Percentiles rank a stretch among this genome's conserved stretches.
Conservation (phyloP, 1,140 invertebrate genomes). For the Tribolium castaneum region DNA sequence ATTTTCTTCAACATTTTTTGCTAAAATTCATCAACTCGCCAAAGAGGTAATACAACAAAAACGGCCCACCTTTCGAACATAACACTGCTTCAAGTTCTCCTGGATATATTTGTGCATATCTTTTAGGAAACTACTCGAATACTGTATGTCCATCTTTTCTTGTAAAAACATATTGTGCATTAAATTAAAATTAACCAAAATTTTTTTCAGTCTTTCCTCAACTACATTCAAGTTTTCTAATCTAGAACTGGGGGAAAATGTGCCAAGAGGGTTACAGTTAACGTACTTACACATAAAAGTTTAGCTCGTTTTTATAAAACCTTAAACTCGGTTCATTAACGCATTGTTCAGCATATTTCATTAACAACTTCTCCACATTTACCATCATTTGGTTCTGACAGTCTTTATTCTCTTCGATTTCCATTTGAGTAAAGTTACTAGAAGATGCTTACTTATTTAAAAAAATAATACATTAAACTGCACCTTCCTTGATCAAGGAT, state of each 20-base stretch:
- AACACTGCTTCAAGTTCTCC: constrained; percentile 44
- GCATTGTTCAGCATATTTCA: constrained; percentile 43
- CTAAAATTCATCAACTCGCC: not conserved
- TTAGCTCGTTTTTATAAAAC: constrained; percentile 33
- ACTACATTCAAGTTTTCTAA: constrained; percentile 14
- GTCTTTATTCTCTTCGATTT: constrained; percentile 13
- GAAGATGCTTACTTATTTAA: not conserved
- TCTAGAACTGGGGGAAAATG: constrained; percentile 33
- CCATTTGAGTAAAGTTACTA: not conserved
- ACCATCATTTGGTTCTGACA: constrained; percentile 10
- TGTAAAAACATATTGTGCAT: constrained; percentile 37
- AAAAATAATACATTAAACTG: not conserved
- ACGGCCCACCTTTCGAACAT: constrained; percentile 49
- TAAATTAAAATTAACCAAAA: constrained; percentile 38
- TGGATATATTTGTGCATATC: constrained; percentile 44
- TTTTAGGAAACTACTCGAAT: constrained; percentile 42
- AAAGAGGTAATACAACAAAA: not conserved
- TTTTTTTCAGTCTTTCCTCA: constrained; percentile 25
- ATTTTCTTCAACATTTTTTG: constrained; percentile 17
- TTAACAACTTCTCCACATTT: constrained; percentile 23
- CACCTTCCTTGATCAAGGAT: too few relatives aligned
- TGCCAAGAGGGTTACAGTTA: not conserved
- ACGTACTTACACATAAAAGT: constrained; percentile 31
- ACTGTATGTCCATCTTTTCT: constrained; percentile 45
- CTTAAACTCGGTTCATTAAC: constrained; percentile 30